Percentiles rank a stretch among this genome's conserved stretches.
These are phyloP conservation scores for Dasysyrphus tricinctus DNA, from an alignment of 2,888 invertebrate genomes.

Conservation along the genomic window DNA sequence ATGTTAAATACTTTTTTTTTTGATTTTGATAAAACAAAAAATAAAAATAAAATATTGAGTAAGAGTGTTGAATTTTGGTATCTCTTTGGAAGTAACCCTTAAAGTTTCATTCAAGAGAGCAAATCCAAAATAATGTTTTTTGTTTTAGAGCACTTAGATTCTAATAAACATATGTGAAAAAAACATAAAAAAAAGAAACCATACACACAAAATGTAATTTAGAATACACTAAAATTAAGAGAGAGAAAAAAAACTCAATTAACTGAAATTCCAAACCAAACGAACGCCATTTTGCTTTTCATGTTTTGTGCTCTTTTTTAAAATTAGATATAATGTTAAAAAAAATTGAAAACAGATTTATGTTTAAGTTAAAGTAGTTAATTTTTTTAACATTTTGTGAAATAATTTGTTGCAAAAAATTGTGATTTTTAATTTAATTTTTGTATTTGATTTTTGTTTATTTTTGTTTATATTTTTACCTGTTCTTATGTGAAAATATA, in stretches of 20 bases:
- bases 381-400: slow-evolving; percentile 26
- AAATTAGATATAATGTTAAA: slow-evolving; percentile 9
- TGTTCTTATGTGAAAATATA: slow-evolving; percentile 96
- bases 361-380: neutral
- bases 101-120: neutral
- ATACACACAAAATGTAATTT: neutral
- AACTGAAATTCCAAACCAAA: slow-evolving; percentile 62
- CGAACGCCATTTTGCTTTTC: slow-evolving; percentile 46
- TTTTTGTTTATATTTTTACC: slow-evolving; percentile 86
- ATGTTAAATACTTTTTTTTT: slow-evolving; percentile 25
- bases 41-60: slow-evolving; percentile 17
- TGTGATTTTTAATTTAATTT: slow-evolving; percentile 83
- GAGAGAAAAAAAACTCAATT: slow-evolving; percentile 37
- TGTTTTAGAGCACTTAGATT: neutral
- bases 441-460: slow-evolving; percentile 30
- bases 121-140: neutral
- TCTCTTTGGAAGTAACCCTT: neutral
- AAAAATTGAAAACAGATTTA: neutral
- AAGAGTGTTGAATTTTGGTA: neutral
- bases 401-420: slow-evolving; percentile 41
- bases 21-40: slow-evolving; percentile 10
- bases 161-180: neutral
- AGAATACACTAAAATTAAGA: slow-evolving; percentile 12
- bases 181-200: slow-evolving; percentile 38
- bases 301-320: neutral